A percentile compares a stretch with the other conserved stretches of the same genome.
phyloP scores from a whole-genome alignment of 2,113 vertebrate genomes.

The Australoheros scitulus region DNA sequence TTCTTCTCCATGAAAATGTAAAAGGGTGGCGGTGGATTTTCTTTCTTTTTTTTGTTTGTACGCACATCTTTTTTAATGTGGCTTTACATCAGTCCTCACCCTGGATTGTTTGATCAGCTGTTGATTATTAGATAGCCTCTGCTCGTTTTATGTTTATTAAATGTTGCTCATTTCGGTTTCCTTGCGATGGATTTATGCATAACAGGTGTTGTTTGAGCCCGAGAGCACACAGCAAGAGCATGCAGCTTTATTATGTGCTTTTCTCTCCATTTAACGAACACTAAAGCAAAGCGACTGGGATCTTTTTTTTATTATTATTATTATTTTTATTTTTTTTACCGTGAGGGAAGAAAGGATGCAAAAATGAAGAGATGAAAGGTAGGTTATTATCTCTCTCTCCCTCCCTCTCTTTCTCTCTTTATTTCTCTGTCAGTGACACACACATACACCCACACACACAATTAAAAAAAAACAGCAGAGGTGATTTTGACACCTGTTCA shows the following conservation, averaged over 20 bases:
- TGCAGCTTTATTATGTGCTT: slow-evolving; percentile 63
- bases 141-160: slow-evolving; percentile 51
- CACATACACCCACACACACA: neutral
- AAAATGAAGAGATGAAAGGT: slow-evolving; percentile 73
- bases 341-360: slow-evolving; percentile 23
- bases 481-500: slow-evolving; percentile 77
- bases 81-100: slow-evolving; percentile 29
- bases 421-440: slow-evolving; percentile 4
- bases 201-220: slow-evolving; percentile 76
- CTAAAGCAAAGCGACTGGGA: slow-evolving; percentile 59
- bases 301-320: slow-evolving; percentile 7
- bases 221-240: slow-evolving; percentile 62
- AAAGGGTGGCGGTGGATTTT: slow-evolving; percentile 66
- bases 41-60: neutral
- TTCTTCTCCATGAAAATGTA: slow-evolving; percentile 58
- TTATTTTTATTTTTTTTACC: neutral
- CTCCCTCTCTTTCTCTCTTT: neutral
- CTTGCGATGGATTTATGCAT: slow-evolving; percentile 71
- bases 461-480: slow-evolving; percentile 23
- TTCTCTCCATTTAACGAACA: slow-evolving; percentile 51
- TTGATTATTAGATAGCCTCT: slow-evolving; percentile 55
- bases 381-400: slow-evolving; percentile 53
- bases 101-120: slow-evolving; percentile 66
- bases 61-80: slow-evolving; percentile 37
- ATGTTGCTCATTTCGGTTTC: slow-evolving; percentile 48